Base-by-base conservation (phyloP, 2,797 vertebrate species). In the Spheniscus humboldti region DNA sequence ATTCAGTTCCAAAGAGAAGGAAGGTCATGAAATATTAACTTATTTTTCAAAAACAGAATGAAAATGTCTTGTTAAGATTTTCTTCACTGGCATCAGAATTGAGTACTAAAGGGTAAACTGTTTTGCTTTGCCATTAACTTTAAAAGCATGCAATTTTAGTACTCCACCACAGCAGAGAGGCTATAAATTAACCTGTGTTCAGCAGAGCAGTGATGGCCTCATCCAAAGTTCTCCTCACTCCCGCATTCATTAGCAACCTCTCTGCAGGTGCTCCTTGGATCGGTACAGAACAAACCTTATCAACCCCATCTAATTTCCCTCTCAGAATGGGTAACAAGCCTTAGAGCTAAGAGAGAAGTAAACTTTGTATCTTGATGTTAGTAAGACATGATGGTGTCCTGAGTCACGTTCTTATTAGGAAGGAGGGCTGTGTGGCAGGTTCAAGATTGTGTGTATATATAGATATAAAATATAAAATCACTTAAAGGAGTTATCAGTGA, bases 131-230 rank as follows among this genome's bases (percentile, higher is more conserved):
- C n/a, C 67, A 82, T 91, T 95, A 79, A 50, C 52, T 76, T 92
- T 72, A 87, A 89, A 93, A 94, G 67, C 90, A 80, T 62, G 30
- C 31, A 67, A 79, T 95, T 94, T 95, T 66, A 80, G 67, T 79
- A 19, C 83, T 92, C 72, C 56, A 77, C 6, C 57, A 81, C 25
- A 80, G 71, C 41, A 72, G 33, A 92, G 56, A 80, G 89, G 35
- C 50, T 53, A 9, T 64, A 67, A 87, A 96, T 83, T 60, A 71
- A 33, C 20, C 17, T 82, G 15, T 48, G 72, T 5, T 80, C 74
- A 85, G 56, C 50, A 69, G 52, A 81, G 33, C 23, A 94, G 33
- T 3, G 11, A 37, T 18, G 67, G 52, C 63, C 47, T 73, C 74
- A 67, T 71, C 71, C 48, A 31, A 92, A 69, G 35, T 20, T 77